A percentile compares a stretch with the other conserved stretches of the same genome.
phyloP scores from a whole-genome alignment of 2,888 invertebrate species.

The Patella depressa region DNA sequence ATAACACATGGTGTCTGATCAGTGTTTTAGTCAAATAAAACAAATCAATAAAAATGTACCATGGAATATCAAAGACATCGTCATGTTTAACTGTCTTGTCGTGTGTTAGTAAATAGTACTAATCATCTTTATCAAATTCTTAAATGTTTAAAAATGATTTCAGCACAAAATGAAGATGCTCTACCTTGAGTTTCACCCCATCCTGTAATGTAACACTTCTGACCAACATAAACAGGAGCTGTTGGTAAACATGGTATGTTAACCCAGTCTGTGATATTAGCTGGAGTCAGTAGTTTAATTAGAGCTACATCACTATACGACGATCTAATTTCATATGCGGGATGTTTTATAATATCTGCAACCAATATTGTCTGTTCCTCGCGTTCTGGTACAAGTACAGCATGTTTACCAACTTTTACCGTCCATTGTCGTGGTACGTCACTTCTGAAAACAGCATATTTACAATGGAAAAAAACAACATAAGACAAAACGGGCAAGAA shows the following conservation, averaged over 20 bases:
- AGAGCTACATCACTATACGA: conserved; percentile 58
- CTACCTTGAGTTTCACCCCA: conserved; percentile 54
- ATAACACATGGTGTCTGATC: too few species aligned
- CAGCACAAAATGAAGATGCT: too few species aligned
- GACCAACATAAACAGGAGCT: conserved; percentile 27
- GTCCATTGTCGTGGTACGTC: conserved; percentile 40
- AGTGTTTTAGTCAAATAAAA: too few species aligned
- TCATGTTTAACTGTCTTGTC: too few species aligned
- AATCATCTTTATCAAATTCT: too few species aligned
- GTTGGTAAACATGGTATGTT: conserved; percentile 50
- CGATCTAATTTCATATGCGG: conserved; percentile 42
- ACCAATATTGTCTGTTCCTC: conserved; percentile 36
- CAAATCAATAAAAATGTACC: too few species aligned
- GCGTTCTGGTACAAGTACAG: conserved; percentile 34
- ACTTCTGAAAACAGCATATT: conserved; percentile 15
- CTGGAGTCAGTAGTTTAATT: conserved; percentile 47
- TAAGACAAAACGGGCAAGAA: too few species aligned
- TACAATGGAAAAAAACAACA: neutral
- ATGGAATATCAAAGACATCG: too few species aligned
- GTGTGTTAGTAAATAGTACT: too few species aligned
- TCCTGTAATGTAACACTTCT: conserved; percentile 53
- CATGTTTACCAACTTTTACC: conserved; percentile 44
- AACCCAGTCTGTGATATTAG: conserved; percentile 43
- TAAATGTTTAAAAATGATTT: too few species aligned
- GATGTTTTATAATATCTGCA: conserved; percentile 41